phyloP scores from a whole-genome alignment of 37 sponge, comb jelly and placozoan genomes.

The Agelas oroides region DNA sequence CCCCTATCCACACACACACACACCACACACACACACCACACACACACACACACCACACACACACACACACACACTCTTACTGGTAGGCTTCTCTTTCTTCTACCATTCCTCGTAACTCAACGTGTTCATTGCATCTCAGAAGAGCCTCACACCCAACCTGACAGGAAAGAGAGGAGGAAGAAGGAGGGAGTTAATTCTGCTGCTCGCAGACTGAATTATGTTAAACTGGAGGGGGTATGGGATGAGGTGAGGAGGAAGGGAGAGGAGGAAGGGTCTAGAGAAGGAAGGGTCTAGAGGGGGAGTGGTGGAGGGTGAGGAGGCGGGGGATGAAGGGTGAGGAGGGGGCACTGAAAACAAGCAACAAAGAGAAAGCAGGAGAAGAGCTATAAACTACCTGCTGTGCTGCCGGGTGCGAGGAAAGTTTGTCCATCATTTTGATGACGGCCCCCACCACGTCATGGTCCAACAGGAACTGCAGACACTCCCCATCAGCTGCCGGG shows the following conservation, averaged over 20 bases:
- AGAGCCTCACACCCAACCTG: slow-evolving; percentile 62
- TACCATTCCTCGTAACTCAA: slow-evolving; percentile 28
- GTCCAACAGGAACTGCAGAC: slow-evolving; percentile 34
- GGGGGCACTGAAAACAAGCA: neutral
- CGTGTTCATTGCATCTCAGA: slow-evolving; percentile 40
- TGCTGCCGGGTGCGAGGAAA: slow-evolving; percentile 23
- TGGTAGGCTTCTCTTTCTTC: slow-evolving; percentile 44
- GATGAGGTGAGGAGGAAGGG: no score
- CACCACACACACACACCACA: no score
- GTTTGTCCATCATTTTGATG: slow-evolving; percentile 27
- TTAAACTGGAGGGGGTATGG: no score
- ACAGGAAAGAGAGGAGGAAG: neutral
- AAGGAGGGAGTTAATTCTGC: neutral
- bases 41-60: neutral
- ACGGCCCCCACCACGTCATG: slow-evolving; percentile 32
- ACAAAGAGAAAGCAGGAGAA: neutral
- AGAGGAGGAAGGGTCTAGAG: neutral
- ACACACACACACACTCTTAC: neutral
- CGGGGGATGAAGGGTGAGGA: neutral
- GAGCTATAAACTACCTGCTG: slow-evolving; percentile 22
- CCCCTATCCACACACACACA: no score
- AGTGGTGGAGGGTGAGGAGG: neutral
- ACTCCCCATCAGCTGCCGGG: slow-evolving; percentile 21
- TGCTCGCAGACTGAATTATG: no score
- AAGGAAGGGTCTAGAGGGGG: neutral